Percentiles rank a stretch among this genome's conserved stretches.
Evolutionary conservation across 1,140 invertebrate genomes (phyloP).

Genomic region (Trachymyrmex cornetzi): DNA sequence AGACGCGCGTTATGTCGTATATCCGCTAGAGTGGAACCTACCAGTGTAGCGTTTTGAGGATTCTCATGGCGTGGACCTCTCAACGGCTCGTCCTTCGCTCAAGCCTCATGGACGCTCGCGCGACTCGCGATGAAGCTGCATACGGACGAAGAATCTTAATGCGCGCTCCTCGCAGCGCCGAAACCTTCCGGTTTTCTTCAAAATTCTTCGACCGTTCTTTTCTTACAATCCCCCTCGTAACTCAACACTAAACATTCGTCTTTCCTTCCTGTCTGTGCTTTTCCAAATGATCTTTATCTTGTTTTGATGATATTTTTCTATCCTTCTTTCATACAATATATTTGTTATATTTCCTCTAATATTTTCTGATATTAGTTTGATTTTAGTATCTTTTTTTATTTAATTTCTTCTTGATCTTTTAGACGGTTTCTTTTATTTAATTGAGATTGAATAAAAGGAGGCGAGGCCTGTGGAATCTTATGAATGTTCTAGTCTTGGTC

Average conservation of each 20-base stretch:
- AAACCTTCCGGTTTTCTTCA: slow-evolving; percentile 54
- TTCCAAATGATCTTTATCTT: background rate
- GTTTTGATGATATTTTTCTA: background rate
- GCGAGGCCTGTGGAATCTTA: background rate
- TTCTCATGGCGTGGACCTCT: slow-evolving; percentile 85
- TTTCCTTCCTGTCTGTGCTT: background rate
- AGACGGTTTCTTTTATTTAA: background rate
- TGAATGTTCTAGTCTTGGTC: slow-evolving; percentile 14
- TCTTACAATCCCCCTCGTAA: background rate
- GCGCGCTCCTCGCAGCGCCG: slow-evolving; percentile 29
- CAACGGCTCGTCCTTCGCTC: slow-evolving; percentile 75
- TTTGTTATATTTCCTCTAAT: background rate
- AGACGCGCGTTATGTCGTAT: background rate
- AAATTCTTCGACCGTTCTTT: slow-evolving; percentile 16
- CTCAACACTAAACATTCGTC: slow-evolving; percentile 12
- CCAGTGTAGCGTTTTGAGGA: slow-evolving; percentile 86
- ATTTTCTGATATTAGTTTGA: background rate
- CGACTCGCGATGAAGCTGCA: slow-evolving; percentile 72
- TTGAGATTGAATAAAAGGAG: background rate
- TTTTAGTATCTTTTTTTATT: background rate
- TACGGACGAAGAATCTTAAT: slow-evolving; percentile 79
- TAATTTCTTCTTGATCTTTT: background rate
- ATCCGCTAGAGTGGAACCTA: slow-evolving; percentile 74
- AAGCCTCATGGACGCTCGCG: slow-evolving; percentile 76
- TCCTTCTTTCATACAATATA: background rate